Percentiles rank a stretch among this genome's conserved stretches.
These are phyloP conservation scores for Hydrotaea diabolus DNA, from an alignment of 2,888 invertebrate species.

Conservation along the genomic window DNA sequence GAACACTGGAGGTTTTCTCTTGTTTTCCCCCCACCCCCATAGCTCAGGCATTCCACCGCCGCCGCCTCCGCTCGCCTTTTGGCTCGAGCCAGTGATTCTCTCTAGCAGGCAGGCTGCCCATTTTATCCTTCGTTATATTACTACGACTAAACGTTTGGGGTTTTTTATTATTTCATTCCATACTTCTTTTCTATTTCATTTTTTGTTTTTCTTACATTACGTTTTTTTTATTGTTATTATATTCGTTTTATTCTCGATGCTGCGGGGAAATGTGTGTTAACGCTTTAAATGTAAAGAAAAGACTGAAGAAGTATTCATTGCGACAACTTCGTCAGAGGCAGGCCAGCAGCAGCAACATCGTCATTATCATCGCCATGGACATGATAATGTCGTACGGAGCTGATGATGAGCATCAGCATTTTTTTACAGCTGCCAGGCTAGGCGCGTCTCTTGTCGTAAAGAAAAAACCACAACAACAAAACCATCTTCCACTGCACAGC, in stretches of 20 bases:
- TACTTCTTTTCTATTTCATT: slow-evolving; percentile 12
- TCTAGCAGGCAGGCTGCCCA: neutral
- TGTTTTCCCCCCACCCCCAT: slow-evolving; percentile 6
- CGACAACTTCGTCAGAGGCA: neutral
- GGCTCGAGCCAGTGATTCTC: neutral
- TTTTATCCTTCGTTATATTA: slow-evolving; percentile 13
- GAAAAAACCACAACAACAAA: slow-evolving; percentile 11
- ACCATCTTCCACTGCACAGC: slow-evolving; percentile 10
- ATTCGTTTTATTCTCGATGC: neutral
- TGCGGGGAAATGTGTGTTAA: slow-evolving; percentile 49
- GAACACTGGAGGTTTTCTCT: slow-evolving; percentile 5
- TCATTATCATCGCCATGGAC: neutral
- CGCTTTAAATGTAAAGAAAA: slow-evolving; percentile 60
- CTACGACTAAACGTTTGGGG: slow-evolving; percentile 2
- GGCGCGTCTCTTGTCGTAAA: slow-evolving; percentile 55
- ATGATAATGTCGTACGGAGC: neutral
- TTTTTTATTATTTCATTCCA: slow-evolving; percentile 13
- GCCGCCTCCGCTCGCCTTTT: neutral
- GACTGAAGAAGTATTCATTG: slow-evolving; percentile 50
- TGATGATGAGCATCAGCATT: slow-evolving; percentile 12
- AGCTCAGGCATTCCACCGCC: slow-evolving; percentile 18
- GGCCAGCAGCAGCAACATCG: neutral
- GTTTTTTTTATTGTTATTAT: neutral
- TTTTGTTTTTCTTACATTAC: neutral
- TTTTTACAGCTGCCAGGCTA: slow-evolving; percentile 57